phyloP scores from a whole-genome alignment of 2,888 invertebrate genomes.

The Rhogogaster chlorosoma region DNA sequence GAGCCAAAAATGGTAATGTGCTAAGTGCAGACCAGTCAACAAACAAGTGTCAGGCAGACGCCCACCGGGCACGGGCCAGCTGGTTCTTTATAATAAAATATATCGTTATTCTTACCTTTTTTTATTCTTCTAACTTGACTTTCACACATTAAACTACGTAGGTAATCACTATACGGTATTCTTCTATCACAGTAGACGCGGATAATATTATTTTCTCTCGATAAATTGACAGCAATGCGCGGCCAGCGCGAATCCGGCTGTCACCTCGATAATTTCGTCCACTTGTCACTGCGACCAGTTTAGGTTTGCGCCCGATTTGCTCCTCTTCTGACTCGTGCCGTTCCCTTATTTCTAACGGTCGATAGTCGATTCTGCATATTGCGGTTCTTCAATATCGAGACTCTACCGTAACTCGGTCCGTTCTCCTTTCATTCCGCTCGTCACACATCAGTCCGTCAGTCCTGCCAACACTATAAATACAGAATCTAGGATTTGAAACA shows the following conservation, averaged over 20 bases:
- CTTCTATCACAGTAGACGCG: background rate
- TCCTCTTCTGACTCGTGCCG: conserved; percentile 8
- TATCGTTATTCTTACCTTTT: conserved; percentile 37
- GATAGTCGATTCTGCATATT: conserved; percentile 17
- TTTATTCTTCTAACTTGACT: background rate
- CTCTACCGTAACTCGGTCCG: background rate
- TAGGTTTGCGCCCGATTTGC: conserved; percentile 36
- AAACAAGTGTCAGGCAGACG: conserved; percentile 55
- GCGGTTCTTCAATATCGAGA: conserved; percentile 3
- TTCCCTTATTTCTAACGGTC: background rate
- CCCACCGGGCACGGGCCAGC: conserved; percentile 51
- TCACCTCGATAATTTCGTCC: conserved; percentile 51
- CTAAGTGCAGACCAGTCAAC: conserved; percentile 32
- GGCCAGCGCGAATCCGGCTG: conserved; percentile 54
- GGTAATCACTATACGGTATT: conserved; percentile 13
- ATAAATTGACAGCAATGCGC: conserved; percentile 51
- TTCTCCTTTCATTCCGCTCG: background rate
- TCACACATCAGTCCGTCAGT: background rate
- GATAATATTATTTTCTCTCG: conserved; percentile 12
- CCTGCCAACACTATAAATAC: background rate
- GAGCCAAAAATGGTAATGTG: conserved; percentile 42
- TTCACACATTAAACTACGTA: conserved; percentile 35
- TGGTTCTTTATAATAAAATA: conserved; percentile 36
- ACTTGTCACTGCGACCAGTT: conserved; percentile 51
- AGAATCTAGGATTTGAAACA: background rate